Base-by-base conservation (phyloP, 2,888 invertebrate genomes). In the Lithophane semibrunnea region DNA sequence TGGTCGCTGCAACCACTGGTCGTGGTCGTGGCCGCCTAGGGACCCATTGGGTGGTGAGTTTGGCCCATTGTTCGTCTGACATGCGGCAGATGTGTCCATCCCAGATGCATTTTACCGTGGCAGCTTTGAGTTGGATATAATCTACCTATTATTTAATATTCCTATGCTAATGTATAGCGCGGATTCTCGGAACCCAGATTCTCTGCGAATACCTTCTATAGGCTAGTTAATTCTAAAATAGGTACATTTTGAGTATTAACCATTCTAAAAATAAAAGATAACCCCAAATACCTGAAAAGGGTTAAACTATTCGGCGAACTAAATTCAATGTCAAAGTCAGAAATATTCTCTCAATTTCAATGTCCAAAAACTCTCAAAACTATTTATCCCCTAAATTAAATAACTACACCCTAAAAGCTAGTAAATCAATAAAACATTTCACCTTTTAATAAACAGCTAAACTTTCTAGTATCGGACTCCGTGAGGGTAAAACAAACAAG, bases 401-500 rank as follows among this genome's bases (percentile, higher is more conserved):
- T 56, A 56, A 65, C 68, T 61, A 61, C 44, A 69, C 71, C 69
- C 44, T 0, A 66, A 79, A 58, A 76, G 54, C 44, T 44, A 52
- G 21, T 79, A 75, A 85, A 86, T 86, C 84, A 85, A 85, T 87
- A 76, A 76, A 80, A 80, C 86, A 80, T 78, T 81, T 72, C 52
- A 86, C 79, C 81, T 79, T 81, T 84, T 79, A 77, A 42, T 64
- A 73, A 81, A 83, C 72, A 52, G 24, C 29, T 9, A 75, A 86
- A 88, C 72, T 85, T 86, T 81, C 83, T 24, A 80, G 83, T 79
- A 80, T 73, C 78, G 81, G 74, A 70, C 73, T 65, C 37, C 77
- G 83, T 84, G 82, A 78, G 88, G 88, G 87, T 90, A 84, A 85
- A 86, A 77, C 73, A 85, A 90, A 88, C 83, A 86, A 79, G 81